Conservation (phyloP, 2,888 invertebrate species). For the Sarcophaga subvicina region DNA sequence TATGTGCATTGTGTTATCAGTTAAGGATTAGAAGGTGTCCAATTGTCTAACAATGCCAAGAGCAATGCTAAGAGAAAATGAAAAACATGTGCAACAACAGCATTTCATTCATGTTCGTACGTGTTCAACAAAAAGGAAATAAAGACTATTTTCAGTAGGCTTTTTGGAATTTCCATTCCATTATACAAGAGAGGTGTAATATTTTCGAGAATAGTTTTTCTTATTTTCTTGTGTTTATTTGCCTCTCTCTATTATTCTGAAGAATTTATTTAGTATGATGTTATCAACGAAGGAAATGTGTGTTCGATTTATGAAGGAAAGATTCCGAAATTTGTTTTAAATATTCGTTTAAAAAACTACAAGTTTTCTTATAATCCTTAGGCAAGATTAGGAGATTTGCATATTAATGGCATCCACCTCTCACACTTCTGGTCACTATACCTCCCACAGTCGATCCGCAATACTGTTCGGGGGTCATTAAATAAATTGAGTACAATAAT, state of each 20-base stretch:
- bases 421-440: no score
- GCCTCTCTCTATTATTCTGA: neutral
- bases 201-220: conserved; percentile 17
- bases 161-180: conserved; percentile 21
- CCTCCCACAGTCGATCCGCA: no score
- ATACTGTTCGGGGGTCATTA: no score
- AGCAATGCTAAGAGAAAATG: conserved; percentile 14
- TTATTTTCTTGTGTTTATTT: neutral
- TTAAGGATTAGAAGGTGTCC: conserved; percentile 46
- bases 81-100: conserved; percentile 42
- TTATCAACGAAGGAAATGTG: conserved; percentile 11
- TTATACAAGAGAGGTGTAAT: conserved; percentile 38
- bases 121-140: neutral
- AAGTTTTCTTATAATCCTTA: no score
- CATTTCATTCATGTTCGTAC: neutral
- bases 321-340: conserved; percentile 5
- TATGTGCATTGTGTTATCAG: conserved; percentile 32
- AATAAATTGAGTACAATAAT: no score
- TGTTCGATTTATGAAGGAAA: conserved; percentile 26
- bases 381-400: no score
- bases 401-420: no score
- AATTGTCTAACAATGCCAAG: neutral
- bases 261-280: neutral
- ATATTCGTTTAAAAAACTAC: no score
- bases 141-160: neutral